Evolutionary conservation across 2,797 vertebrate genomes (phyloP).

Genomic region (Merluccius polli): DNA sequence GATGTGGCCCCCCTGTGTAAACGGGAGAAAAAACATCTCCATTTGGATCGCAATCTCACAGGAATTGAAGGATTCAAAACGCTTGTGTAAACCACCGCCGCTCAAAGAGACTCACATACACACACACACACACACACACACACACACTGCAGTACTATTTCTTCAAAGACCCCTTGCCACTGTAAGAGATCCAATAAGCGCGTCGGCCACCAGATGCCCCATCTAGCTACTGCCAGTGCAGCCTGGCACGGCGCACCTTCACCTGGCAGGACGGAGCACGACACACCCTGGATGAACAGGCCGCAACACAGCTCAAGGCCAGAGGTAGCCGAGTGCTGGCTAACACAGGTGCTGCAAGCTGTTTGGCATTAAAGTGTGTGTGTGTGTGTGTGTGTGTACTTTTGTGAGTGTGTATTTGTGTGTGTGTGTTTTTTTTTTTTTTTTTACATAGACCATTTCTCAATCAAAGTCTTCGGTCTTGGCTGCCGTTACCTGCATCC

Average conservation of each 20-base stretch:
- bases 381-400: slow-evolving; percentile 7
- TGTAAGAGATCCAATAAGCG: neutral
- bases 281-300: slow-evolving; percentile 50
- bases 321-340: slow-evolving; percentile 34
- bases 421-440: slow-evolving; percentile 2
- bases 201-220: slow-evolving; percentile 39
- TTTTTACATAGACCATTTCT: slow-evolving; percentile 20
- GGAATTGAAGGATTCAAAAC: neutral
- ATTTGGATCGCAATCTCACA: neutral
- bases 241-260: slow-evolving; percentile 43
- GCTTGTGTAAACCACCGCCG: neutral
- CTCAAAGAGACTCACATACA: neutral
- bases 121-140: no score
- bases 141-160: neutral
- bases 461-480: slow-evolving; percentile 50
- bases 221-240: slow-evolving; percentile 47
- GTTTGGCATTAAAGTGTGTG: slow-evolving; percentile 12
- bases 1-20: no score
- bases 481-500: slow-evolving; percentile 31
- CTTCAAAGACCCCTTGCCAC: slow-evolving; percentile 1
- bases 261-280: slow-evolving; percentile 51
- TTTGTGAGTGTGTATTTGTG: slow-evolving; percentile 13
- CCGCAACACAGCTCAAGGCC: slow-evolving; percentile 47
- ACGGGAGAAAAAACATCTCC: neutral
- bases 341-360: slow-evolving; percentile 35